phyloP scores from a whole-genome alignment of 2,113 vertebrate genomes.

The Dasyprocta punctata region DNA sequence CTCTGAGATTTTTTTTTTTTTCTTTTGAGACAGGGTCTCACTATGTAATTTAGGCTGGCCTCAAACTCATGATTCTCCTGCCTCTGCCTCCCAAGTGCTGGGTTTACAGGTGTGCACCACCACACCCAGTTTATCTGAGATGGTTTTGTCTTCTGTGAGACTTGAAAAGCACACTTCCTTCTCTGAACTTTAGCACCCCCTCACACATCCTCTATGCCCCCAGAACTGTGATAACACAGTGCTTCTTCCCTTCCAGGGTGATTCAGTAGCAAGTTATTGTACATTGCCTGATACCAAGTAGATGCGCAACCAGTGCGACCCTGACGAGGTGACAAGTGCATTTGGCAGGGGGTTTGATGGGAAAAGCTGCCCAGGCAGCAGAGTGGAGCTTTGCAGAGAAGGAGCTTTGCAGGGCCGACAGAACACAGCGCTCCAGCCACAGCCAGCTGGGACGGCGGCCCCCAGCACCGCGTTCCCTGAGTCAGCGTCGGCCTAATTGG shows the following conservation, averaged over 20 bases:
- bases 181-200: neutral
- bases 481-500: conserved; percentile 56
- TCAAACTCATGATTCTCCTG: neutral
- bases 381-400: neutral
- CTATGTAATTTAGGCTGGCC: neutral
- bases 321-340: neutral
- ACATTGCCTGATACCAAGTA: neutral
- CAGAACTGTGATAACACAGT: neutral
- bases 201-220: neutral
- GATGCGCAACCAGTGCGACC: neutral
- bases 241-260: neutral
- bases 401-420: neutral
- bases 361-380: neutral
- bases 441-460: neutral
- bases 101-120: neutral
- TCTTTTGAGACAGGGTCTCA: neutral
- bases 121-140: neutral
- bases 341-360: neutral
- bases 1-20: neutral
- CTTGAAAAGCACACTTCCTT: neutral
- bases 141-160: neutral
- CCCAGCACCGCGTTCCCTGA: neutral
- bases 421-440: neutral
- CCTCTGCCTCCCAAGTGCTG: neutral
- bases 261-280: neutral